These are phyloP conservation scores for Coilia nasus DNA, from an alignment of 2,797 vertebrate genomes.

Conservation along the genomic window DNA sequence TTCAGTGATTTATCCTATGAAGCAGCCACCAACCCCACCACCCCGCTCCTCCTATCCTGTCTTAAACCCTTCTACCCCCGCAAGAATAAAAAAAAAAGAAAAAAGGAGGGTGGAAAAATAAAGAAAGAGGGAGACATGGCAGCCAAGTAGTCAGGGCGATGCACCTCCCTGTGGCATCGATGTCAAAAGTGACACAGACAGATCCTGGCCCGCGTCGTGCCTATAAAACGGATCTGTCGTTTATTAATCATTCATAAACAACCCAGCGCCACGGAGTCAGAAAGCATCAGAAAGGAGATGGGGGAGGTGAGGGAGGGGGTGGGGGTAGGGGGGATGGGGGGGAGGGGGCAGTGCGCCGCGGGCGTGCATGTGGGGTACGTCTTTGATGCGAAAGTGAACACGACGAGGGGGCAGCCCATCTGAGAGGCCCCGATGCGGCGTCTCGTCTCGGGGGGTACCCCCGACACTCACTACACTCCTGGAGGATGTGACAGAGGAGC, in stretches of 20 bases:
- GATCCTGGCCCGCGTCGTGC: constrained; percentile 51
- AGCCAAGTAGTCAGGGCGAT: constrained; percentile 29
- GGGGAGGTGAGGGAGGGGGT: constrained; percentile 19
- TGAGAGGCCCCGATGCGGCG: constrained; percentile 39
- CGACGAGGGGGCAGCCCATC: constrained; percentile 51
- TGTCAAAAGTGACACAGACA: constrained; percentile 60
- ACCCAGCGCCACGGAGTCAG: constrained; percentile 52
- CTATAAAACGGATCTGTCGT: constrained; percentile 63
- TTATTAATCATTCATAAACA: constrained; percentile 65
- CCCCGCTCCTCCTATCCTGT: not conserved
- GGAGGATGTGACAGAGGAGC: constrained; percentile 34
- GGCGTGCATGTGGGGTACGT: constrained; percentile 57
- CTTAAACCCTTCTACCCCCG: not conserved
- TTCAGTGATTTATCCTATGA: constrained; percentile 49
- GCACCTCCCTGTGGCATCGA: constrained; percentile 55
- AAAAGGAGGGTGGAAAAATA: constrained; percentile 18
- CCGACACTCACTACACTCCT: not conserved
- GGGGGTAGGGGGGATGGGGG: not conserved
- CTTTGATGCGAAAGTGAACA: constrained; percentile 63
- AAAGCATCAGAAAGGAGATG: constrained; percentile 47
- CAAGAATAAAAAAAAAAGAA: not conserved
- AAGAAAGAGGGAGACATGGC: constrained; percentile 27
- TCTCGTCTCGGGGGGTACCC: not conserved
- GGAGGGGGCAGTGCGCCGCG: constrained; percentile 48
- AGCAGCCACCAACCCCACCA: not conserved